Base-by-base conservation (phyloP, 2,888 invertebrate species). In the Cacoxenus indagator region DNA sequence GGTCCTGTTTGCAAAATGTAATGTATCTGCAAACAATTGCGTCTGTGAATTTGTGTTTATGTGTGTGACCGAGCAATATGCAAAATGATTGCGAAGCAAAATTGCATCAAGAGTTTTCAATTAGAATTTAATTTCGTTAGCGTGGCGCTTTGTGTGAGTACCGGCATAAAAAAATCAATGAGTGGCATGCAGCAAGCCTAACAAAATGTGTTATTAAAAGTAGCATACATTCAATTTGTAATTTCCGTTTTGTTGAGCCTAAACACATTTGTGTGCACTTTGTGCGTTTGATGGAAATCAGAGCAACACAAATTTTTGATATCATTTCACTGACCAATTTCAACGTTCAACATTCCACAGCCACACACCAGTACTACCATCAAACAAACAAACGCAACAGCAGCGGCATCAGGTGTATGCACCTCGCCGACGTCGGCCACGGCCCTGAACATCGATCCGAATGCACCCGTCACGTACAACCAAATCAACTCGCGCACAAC, bases 401-500 rank as follows among this genome's bases (percentile, higher is more conserved):
- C 22, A 51, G 22, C 11, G 51, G 51, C 51, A 51, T 17, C 51
- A 51, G 51, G 51, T 8, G 51, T 5, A 6, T 22, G 22, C 6
- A 51, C 55, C 24, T 55, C 27, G n/a, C 55, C 55, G 11, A 55
- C 55, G 0, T 19, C 55, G 27, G 26, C 59, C 1, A 54, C 75
- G 67, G 73, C 81, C 71, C 43, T 82, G 73, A 75, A 74, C 29
- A 31, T n/a, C 70, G 84, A 78, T 65, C 76, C 75, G 67, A 83
- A 75, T 71, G 78, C 83, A 66, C 78, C 85, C 75, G 77, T 86
- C 81, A 83, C 86, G 76, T 87, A 86, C 80, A 88, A 87, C 82
- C 88, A 87, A 82, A 85, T 87, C 76, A 87, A 80, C 70, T 74
- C 87, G 69, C 86, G 86, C 70, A 83, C 86, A 61, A 80, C 87